These are phyloP conservation scores for Muntiacus muntjak DNA, from an alignment of 2,113 vertebrate genomes.

Conservation along the genomic window DNA sequence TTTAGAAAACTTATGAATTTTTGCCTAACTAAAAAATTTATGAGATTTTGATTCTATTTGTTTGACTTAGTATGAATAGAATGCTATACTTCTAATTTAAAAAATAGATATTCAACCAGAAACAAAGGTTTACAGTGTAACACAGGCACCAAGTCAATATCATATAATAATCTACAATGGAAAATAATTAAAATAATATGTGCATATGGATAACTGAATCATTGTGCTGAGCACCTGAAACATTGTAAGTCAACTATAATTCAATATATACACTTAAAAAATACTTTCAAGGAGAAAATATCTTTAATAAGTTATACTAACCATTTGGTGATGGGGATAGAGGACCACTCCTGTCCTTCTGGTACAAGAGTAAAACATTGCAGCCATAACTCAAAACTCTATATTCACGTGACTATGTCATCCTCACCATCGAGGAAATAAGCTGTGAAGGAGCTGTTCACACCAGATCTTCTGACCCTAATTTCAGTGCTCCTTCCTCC, in stretches of 20 bases:
- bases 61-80: neutral
- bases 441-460: no score
- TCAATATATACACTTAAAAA: neutral
- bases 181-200: neutral
- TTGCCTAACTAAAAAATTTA: neutral
- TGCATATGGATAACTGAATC: neutral
- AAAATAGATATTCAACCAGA: neutral
- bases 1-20: neutral
- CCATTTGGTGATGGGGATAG: neutral
- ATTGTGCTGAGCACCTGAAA: neutral
- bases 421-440: neutral
- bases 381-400: rapidly evolving
- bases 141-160: neutral
- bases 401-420: rapidly evolving
- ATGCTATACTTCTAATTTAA: neutral
- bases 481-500: neutral
- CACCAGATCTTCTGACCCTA: neutral
- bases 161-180: neutral
- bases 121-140: neutral
- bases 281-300: neutral
- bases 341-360: rapidly evolving
- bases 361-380: rapidly evolving
- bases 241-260: neutral
- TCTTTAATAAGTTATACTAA: neutral
- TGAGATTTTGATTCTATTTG: neutral